phyloP scores from a whole-genome alignment of 1,140 invertebrate species.

The Orussus abietinus region DNA sequence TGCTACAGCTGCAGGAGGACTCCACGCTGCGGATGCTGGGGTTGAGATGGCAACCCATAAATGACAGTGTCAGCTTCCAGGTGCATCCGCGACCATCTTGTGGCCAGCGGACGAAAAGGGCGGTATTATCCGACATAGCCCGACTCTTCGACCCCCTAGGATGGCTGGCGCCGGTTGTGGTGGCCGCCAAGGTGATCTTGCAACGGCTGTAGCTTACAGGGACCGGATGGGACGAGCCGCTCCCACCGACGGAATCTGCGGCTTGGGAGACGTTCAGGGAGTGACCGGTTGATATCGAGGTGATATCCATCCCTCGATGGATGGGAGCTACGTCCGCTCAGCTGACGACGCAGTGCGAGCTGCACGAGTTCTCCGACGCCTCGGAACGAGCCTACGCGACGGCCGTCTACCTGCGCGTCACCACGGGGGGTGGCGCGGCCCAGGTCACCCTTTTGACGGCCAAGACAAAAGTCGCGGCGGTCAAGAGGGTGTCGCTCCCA shows the following conservation, averaged over 20 bases:
- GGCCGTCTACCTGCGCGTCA: slow-evolving; percentile 17
- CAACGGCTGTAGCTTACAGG: slow-evolving; percentile 15
- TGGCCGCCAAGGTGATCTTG: slow-evolving; percentile 17
- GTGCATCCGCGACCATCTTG: too few relatives aligned
- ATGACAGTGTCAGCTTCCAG: too few relatives aligned
- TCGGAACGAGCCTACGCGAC: slow-evolving; percentile 17
- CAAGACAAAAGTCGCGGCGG: slow-evolving; percentile 19
- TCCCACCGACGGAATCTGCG: too few relatives aligned
- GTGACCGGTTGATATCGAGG: too few relatives aligned
- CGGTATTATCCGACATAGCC: slow-evolving; percentile 16
- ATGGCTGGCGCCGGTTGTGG: slow-evolving; percentile 15
- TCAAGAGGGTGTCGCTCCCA: slow-evolving; percentile 27
- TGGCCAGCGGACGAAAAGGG: slow-evolving; percentile 22
- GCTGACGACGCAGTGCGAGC: slow-evolving; percentile 3
- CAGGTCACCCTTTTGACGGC: slow-evolving; percentile 7
- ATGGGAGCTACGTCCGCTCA: neutral
- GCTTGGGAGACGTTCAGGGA: too few relatives aligned
- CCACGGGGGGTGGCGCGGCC: neutral
- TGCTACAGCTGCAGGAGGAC: too few relatives aligned
- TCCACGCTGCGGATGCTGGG: too few relatives aligned
- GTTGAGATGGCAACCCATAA: too few relatives aligned
- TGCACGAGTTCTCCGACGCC: slow-evolving; percentile 24
- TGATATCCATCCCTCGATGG: slow-evolving; percentile 11
- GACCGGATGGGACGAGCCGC: slow-evolving; percentile 14
- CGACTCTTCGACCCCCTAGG: slow-evolving; percentile 24